phyloP scores from a whole-genome alignment of 2,888 invertebrate species.

The Resseliella maxima region DNA sequence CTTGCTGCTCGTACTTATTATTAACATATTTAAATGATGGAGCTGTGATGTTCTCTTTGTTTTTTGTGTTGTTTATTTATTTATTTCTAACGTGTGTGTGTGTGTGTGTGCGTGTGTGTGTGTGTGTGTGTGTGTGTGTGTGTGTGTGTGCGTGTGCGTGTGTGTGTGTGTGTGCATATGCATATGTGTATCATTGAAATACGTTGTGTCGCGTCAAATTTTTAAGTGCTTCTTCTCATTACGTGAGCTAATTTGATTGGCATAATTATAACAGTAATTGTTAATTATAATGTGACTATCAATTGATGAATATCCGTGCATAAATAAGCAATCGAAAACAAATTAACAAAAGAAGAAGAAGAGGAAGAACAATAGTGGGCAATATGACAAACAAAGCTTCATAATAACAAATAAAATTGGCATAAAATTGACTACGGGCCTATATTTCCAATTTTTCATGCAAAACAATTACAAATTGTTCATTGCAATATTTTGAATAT shows the following conservation, averaged over 20 bases:
- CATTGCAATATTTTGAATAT: too few species aligned
- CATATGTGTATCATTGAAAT: background rate
- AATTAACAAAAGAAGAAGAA: too few species aligned
- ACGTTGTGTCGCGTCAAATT: background rate
- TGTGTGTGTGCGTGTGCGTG: background rate
- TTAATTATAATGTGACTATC: background rate
- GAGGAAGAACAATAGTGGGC: too few species aligned
- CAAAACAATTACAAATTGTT: too few species aligned
- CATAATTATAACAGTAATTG: background rate
- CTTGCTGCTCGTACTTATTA: background rate
- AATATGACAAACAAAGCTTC: too few species aligned
- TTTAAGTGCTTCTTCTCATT: background rate
- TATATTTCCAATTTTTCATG: too few species aligned
- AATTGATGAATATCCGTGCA: background rate
- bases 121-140: background rate
- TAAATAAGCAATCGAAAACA: too few species aligned
- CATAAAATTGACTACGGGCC: too few species aligned
- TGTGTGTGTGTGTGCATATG: background rate
- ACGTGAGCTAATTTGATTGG: conserved; percentile 21
- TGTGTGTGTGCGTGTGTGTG: background rate
- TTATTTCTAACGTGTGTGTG: background rate
- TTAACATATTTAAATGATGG: background rate
- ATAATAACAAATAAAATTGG: too few species aligned
- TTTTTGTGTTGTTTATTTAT: background rate
- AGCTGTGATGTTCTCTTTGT: too few species aligned